Evolutionary conservation across 1,140 invertebrate genomes (phyloP), one percentile per base, ranked within the genome.

Genomic region (Limonius californicus): DNA sequence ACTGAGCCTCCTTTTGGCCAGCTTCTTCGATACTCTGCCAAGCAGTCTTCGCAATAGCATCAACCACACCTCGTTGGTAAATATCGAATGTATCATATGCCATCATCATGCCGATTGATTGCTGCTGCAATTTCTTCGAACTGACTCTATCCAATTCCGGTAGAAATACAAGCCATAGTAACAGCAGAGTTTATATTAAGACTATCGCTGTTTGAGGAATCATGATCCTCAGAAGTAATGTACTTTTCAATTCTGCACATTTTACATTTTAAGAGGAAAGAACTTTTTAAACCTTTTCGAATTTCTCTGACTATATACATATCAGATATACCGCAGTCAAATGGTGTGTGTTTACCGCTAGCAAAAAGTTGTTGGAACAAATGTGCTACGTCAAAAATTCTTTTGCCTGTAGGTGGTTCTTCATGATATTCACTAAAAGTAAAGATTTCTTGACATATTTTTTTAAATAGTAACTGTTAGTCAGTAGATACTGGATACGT

Each of bases 21-120:
- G 74, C 73, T 63, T 65, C 18, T 30, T 63, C 45, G 73, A 78
- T 78, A 19, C 54, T 59, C 2, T 67, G 45, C 12, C 47, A 35
- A 6, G 70, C 63, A 43, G 62, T 59, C 62, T 69, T 47, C 53
- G 63, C 27, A 50, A 70, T 66, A 1, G 18, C 15, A 12, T 59
- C 50, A 43, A 50, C 14, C 0, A 76, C 15, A 12, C 59, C 32
- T 18, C 64, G 47, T 6, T 68, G 70, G 18, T 59, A 50, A 16
- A 47, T 57, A 59, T 39, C 32, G 50, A 67, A 75, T 8, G 65
- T 69, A 53, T 59, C 54, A 23, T 59, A 35, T 15, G 63, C 43
- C 61, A 77, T 73, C 2, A 47, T 61, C 0, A 68, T n/a, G 69
- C 14, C 75, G 63, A 64, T 74, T 55, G 58, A 76, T 59, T 9